These are phyloP conservation scores for Fregata magnificens DNA, from an alignment of 2,113 vertebrate species.

Conservation along the genomic window DNA sequence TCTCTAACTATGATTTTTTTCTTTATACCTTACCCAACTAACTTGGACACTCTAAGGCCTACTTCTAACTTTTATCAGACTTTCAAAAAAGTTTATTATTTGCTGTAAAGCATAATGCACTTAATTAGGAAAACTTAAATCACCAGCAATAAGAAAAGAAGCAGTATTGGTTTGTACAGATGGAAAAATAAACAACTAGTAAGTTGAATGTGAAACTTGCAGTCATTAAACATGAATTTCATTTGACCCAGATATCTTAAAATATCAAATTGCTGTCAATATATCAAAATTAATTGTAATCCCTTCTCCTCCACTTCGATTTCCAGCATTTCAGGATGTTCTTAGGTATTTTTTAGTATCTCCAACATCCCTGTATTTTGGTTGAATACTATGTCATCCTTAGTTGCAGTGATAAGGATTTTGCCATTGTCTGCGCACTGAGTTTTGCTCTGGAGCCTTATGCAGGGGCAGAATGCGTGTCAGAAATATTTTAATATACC, in stretches of 20 bases:
- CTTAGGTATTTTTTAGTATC: background rate
- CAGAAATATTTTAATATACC: background rate
- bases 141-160: background rate
- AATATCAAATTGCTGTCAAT: background rate
- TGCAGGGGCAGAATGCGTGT: background rate
- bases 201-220: background rate
- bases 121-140: background rate
- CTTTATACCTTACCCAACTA: background rate
- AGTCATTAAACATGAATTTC: background rate
- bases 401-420: background rate
- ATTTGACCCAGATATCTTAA: constrained; percentile 6
- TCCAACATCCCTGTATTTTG: background rate
- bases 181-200: background rate
- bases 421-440: background rate
- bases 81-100: background rate
- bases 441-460: background rate
- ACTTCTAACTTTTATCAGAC: background rate
- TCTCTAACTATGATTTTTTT: background rate
- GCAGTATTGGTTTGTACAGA: background rate
- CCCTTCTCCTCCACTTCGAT: background rate
- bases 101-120: background rate
- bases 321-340: background rate
- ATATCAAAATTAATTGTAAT: background rate
- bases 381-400: background rate
- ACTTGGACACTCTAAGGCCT: background rate